phyloP scores from a whole-genome alignment of 1,140 invertebrate species.

The Drosophila obscura region DNA sequence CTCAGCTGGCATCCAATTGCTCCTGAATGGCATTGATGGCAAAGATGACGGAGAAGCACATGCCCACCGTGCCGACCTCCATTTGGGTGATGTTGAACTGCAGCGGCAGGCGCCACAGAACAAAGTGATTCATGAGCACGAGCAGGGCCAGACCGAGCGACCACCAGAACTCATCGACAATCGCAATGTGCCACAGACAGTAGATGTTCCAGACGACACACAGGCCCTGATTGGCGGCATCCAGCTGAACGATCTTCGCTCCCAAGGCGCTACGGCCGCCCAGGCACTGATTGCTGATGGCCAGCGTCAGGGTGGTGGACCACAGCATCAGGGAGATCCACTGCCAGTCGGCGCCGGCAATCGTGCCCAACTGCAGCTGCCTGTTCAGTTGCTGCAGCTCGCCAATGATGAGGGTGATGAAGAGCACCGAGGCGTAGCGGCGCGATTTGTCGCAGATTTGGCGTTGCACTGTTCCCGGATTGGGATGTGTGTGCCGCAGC shows the following conservation, averaged over 20 bases:
- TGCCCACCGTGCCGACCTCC: constrained; percentile 67
- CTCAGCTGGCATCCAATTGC: constrained; percentile 44
- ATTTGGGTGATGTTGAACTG: constrained; percentile 58
- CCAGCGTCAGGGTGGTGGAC: constrained; percentile 30
- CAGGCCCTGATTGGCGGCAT: constrained; percentile 30
- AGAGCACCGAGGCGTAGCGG: constrained; percentile 57
- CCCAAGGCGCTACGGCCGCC: constrained; percentile 12
- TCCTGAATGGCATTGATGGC: constrained; percentile 66
- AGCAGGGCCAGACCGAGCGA: constrained; percentile 52
- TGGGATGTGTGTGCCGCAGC: constrained; percentile 71
- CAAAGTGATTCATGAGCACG: constrained; percentile 66
- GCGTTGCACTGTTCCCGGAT: constrained; percentile 61
- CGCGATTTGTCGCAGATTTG: constrained; percentile 56
- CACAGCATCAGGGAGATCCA: constrained; percentile 44
- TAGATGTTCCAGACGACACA: constrained; percentile 67
- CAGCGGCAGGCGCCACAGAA: constrained; percentile 61
- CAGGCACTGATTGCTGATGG: constrained; percentile 31
- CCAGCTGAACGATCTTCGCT: constrained; percentile 18
- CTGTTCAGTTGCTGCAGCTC: constrained; percentile 50
- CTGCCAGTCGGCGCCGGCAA: constrained; percentile 43
- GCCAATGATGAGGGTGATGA: constrained; percentile 60
- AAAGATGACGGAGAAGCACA: constrained; percentile 69
- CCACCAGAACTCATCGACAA: constrained; percentile 61
- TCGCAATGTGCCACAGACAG: constrained; percentile 56
- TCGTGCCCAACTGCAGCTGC: constrained; percentile 6